Percentiles rank a stretch among this genome's conserved stretches.
These are phyloP conservation scores for Phrynocephalus guinanensis DNA, from an alignment of 2,797 vertebrate genomes.

Conservation along the genomic window DNA sequence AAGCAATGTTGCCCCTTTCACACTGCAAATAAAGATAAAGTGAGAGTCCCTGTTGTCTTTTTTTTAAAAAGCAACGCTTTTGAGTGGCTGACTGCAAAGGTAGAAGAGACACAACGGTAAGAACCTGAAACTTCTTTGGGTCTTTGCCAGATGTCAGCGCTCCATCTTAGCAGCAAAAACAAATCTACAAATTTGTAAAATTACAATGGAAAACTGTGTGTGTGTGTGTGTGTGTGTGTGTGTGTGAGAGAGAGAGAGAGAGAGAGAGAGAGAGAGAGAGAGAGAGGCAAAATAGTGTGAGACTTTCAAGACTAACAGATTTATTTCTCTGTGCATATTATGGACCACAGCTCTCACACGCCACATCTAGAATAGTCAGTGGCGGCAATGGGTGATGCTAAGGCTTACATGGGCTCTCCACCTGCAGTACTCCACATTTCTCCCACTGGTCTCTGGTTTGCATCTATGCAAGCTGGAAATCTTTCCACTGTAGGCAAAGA, in stretches of 20 bases:
- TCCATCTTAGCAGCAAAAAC: conserved; percentile 10
- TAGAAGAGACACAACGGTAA: conserved; percentile 59
- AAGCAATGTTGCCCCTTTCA: accelerated
- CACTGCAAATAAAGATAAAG: conserved; percentile 48
- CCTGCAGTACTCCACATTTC: too few species aligned
- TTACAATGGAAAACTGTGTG: too few species aligned
- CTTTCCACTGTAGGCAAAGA: background rate
- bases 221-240: too few species aligned
- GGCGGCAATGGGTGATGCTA: too few species aligned
- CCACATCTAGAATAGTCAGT: too few species aligned
- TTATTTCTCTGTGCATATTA: too few species aligned
- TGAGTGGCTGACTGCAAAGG: conserved; percentile 51
- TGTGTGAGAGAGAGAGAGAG: too few species aligned
- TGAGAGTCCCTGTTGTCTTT: conserved; percentile 25
- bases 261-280: background rate
- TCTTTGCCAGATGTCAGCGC: conserved; percentile 44
- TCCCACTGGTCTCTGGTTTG: too few species aligned
- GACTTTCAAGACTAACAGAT: background rate
- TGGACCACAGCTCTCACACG: too few species aligned
- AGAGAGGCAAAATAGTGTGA: background rate
- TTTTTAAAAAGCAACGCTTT: conserved; percentile 53
- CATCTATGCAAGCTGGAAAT: too few species aligned
- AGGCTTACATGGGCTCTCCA: too few species aligned
- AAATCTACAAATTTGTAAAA: background rate
- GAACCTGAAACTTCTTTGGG: conserved; percentile 16